These are phyloP conservation scores for Theristicus caerulescens DNA, from an alignment of 2,113 vertebrate genomes.

Conservation along the genomic window DNA sequence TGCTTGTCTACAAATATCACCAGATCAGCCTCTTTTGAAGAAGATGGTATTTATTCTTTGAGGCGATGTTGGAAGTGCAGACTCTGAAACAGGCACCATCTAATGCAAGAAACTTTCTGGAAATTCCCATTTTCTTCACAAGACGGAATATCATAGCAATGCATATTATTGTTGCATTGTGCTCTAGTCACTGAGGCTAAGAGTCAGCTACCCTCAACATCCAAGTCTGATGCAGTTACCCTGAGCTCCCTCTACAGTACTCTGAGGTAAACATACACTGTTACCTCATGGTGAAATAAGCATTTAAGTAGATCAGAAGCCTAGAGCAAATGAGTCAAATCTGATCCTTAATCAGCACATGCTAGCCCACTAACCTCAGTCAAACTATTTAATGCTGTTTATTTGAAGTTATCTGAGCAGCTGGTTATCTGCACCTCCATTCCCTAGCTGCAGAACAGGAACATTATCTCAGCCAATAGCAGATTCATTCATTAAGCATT, in stretches of 20 bases:
- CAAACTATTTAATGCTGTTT: background rate
- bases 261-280: background rate
- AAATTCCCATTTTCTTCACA: background rate
- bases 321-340: background rate
- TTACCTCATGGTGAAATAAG: background rate
- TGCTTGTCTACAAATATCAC: background rate
- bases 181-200: background rate
- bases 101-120: background rate
- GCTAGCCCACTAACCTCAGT: background rate
- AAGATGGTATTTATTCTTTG: fast-evolving
- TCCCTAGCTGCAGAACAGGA: background rate
- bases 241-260: background rate
- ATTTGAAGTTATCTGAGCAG: background rate
- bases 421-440: background rate
- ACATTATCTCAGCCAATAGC: background rate
- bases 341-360: background rate
- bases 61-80: fast-evolving
- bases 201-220: background rate
- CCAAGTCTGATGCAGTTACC: background rate
- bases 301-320: background rate
- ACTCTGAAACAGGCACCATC: background rate
- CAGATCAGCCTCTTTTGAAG: too few species aligned
- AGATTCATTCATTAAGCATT: background rate
- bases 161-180: fast-evolving
- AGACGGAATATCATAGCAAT: background rate